A percentile compares a stretch with the other conserved stretches of the same genome.
Conservation (phyloP, 1,140 invertebrate genomes). For the Dryas iulia region DNA sequence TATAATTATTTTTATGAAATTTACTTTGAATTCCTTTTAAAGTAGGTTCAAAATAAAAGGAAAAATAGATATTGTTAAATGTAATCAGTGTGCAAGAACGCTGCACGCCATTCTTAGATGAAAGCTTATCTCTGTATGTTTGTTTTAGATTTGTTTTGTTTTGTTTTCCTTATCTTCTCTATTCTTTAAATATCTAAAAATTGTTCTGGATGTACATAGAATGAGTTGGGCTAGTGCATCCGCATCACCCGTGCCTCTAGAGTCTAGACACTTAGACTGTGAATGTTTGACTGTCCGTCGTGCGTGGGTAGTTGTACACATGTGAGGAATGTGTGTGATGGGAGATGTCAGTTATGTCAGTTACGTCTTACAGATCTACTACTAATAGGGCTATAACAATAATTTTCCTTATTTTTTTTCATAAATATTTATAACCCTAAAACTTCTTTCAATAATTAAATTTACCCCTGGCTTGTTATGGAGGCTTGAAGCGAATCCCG, state of each 20-base stretch:
- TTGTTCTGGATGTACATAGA: conserved; percentile 67
- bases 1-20: background rate
- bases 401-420: background rate
- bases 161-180: conserved; percentile 26
- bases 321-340: conserved; percentile 28
- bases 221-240: conserved; percentile 65
- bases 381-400: too few relatives aligned
- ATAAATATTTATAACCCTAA: background rate
- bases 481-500: too few relatives aligned
- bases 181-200: conserved; percentile 46
- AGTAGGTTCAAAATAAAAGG: background rate
- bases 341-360: conserved; percentile 24
- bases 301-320: conserved; percentile 29
- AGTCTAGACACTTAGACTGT: conserved; percentile 47
- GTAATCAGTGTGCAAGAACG: conserved; percentile 10
- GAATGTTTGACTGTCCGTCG: conserved; percentile 50
- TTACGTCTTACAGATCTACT: too few relatives aligned
- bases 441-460: too few relatives aligned
- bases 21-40: background rate
- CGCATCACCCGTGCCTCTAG: conserved; percentile 60
- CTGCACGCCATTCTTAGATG: conserved; percentile 17
- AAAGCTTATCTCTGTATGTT: conserved; percentile 17
- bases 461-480: too few relatives aligned
- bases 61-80: background rate
- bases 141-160: conserved; percentile 14